Percentiles rank a stretch among this genome's conserved stretches.
phyloP scores from a whole-genome alignment of 2,888 invertebrate genomes.

The Podabrus alpinus region DNA sequence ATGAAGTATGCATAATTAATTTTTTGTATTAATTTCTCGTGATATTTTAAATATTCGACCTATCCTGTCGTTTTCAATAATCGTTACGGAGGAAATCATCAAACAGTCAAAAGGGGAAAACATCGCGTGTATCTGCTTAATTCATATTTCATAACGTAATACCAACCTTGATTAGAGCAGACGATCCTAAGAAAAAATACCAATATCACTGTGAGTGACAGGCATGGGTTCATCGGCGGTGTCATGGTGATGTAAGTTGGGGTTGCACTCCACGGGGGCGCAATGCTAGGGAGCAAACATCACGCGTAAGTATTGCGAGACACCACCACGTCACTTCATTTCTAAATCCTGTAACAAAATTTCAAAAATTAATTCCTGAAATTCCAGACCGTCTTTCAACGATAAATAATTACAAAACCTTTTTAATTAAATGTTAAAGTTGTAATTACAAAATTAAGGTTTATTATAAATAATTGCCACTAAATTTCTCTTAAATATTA shows the following conservation, averaged over 20 bases:
- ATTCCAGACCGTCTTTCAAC: background rate
- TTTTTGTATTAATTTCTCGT: slow-evolving; percentile 9
- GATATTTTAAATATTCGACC: slow-evolving; percentile 11
- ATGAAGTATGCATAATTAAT: background rate
- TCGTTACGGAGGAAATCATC: background rate
- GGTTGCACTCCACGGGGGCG: slow-evolving; percentile 38
- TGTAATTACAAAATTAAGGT: background rate
- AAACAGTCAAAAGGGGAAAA: background rate
- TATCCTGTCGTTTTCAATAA: background rate
- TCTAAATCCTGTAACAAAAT: background rate
- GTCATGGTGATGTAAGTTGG: slow-evolving; percentile 43
- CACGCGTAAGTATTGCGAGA: slow-evolving; percentile 34
- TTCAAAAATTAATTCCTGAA: background rate
- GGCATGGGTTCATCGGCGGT: slow-evolving; percentile 39
- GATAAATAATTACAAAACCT: background rate
- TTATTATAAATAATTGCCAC: background rate
- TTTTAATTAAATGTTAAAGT: background rate
- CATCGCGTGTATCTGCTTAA: slow-evolving; percentile 20
- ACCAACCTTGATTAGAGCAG: slow-evolving; percentile 46
- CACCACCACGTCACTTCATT: slow-evolving; percentile 32
- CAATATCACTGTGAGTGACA: slow-evolving; percentile 46
- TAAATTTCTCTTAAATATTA: background rate
- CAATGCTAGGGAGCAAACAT: slow-evolving; percentile 42
- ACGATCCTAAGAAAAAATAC: slow-evolving; percentile 43
- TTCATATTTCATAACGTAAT: slow-evolving; percentile 40